Base-by-base conservation (phyloP, 2,113 vertebrate species). In the Willisornis vidua region DNA sequence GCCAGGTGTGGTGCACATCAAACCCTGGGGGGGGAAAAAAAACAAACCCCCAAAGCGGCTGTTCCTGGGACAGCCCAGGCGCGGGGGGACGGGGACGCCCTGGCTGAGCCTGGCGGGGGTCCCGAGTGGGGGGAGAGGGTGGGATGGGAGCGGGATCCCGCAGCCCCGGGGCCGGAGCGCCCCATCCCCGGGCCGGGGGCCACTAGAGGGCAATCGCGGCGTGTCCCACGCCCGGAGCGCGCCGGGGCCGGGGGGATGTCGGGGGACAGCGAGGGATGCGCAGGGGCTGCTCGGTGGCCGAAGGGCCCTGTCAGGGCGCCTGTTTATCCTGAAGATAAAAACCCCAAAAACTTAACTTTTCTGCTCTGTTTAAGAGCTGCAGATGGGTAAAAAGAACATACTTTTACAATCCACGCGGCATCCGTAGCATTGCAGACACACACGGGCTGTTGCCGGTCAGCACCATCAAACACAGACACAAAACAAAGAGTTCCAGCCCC, bases 141-240 rank as follows among this genome's bases (percentile, higher is more conserved):
- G 25, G 17, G 31, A 4, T 3, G 19, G 48, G 43, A 72, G 24
- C 10, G 2, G 72, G 33, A 37, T 4, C 57, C 74, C 63, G 23
- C 55, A 14, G 24, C 39, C 87, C 79, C 28, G 24, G 54, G 26
- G 3, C 33, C 28, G 9, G 67, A 59, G 11, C 25, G 18, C 37
- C 58, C 66, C 45, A 33, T 39, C 1, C 41, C 75, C 24, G 20
- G 46, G 19, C 23, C 41, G 9, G 43, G 77, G 29, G 48, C 94
- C 96, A 9, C 95, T 94, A 97, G 96, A 93, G 94, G 96, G 96
- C 96, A 94, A 94, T 77, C 18, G 91, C 8, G 83, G 65, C 3
- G 10, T 97, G 93, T 93, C n/a, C 88, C 93, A 29, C 35, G 10
- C 14, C 49, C 35, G 3, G 35, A 8, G 57, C 26, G 11, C 7